A percentile compares a stretch with the other conserved stretches of the same genome.
phyloP scores from a whole-genome alignment of 2,113 vertebrate species.

The Thamnaconus septentrionalis region DNA sequence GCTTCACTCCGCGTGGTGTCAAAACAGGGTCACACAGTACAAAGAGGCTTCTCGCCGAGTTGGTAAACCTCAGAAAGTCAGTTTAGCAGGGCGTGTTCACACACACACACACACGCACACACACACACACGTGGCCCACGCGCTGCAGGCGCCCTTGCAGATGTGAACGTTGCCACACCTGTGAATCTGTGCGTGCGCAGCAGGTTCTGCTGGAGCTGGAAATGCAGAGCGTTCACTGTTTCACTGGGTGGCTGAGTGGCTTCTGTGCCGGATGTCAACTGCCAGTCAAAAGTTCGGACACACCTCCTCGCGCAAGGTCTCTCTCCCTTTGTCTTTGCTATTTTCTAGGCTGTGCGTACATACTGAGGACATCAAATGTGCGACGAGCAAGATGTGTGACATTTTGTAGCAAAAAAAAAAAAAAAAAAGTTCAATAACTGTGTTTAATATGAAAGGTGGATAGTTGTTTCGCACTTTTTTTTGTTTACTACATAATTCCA shows the following conservation, averaged over 20 bases:
- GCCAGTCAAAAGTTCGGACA: neutral
- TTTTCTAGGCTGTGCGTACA: too few species aligned
- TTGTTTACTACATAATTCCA: too few species aligned
- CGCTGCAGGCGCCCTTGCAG: neutral
- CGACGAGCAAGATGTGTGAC: too few species aligned
- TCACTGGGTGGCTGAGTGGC: neutral
- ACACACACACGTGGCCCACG: neutral
- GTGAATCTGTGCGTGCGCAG: neutral
- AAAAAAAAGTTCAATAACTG: too few species aligned
- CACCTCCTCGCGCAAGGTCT: too few species aligned
- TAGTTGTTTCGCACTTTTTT: too few species aligned
- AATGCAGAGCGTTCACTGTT: neutral
- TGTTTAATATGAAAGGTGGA: too few species aligned
- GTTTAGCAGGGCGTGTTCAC: constrained; percentile 48
- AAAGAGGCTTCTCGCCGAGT: neutral
- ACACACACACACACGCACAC: neutral
- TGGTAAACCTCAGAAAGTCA: constrained; percentile 65
- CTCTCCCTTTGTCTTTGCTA: too few species aligned
- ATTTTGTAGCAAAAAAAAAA: too few species aligned
- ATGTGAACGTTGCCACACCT: constrained; percentile 25
- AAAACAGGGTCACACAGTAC: constrained; percentile 15
- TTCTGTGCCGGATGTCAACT: neutral
- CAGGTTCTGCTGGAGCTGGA: constrained; percentile 7
- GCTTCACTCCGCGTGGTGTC: neutral
- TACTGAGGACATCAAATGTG: too few species aligned